Conservation (phyloP, 2,888 invertebrate species). For the Orthosia gracilis region DNA sequence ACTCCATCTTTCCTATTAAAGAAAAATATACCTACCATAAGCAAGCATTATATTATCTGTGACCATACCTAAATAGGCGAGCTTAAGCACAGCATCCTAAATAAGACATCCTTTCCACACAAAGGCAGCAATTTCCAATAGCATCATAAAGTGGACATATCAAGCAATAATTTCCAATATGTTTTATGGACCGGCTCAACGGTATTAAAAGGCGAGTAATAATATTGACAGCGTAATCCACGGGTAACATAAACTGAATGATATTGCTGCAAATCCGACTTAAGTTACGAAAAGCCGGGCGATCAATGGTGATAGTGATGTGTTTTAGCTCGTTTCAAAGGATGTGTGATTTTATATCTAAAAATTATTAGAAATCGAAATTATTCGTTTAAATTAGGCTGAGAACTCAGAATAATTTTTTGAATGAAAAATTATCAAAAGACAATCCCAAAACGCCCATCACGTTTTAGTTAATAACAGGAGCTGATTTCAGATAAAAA, state of each 20-base stretch:
- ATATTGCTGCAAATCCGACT: conserved; percentile 87
- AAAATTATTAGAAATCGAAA: no score
- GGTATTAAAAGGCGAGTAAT: conserved; percentile 90
- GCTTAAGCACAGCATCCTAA: conserved; percentile 27
- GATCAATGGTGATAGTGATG: conserved; percentile 60
- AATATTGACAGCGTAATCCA: conserved; percentile 90
- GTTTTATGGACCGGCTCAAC: conserved; percentile 88
- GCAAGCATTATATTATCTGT: no score
- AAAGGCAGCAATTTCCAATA: conserved; percentile 71
- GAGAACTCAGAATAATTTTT: neutral
- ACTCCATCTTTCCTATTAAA: neutral
- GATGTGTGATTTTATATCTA: conserved; percentile 4
- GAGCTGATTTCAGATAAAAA: no score
- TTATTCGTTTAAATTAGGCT: neutral
- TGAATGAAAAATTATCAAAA: neutral
- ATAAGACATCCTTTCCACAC: conserved; percentile 62
- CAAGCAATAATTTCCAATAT: conserved; percentile 87
- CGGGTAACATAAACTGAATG: conserved; percentile 83
- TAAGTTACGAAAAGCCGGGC: conserved; percentile 81
- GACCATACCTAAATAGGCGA: conserved; percentile 17
- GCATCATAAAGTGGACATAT: conserved; percentile 78
- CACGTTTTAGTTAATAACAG: neutral
- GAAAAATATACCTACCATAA: neutral
- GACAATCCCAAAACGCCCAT: neutral
- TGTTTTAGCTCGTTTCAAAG: conserved; percentile 25